Evolutionary conservation across 1,140 invertebrate genomes (phyloP).

Genomic region (Alviniconcha marisindica): DNA sequence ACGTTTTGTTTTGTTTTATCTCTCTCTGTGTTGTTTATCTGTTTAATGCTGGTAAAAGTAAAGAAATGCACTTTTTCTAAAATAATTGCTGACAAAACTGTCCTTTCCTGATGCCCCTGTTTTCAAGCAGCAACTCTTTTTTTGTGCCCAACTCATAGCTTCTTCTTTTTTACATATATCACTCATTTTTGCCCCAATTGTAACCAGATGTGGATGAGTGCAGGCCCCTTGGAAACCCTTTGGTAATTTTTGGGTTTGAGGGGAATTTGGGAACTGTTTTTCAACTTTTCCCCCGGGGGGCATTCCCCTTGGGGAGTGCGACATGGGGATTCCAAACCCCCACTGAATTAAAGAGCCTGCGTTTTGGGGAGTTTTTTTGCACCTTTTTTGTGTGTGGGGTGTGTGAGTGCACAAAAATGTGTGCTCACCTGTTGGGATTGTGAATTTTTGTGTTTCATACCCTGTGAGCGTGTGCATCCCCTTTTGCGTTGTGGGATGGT

Average conservation of each 20-base stretch:
- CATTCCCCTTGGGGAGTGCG: slow-evolving; percentile 91
- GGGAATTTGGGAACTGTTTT: slow-evolving; percentile 87
- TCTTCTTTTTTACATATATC: background rate
- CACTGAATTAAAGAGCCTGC: slow-evolving; percentile 86
- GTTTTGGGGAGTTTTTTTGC: slow-evolving; percentile 78
- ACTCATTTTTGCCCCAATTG: background rate
- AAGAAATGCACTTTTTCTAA: too few species aligned
- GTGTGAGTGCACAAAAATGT: background rate
- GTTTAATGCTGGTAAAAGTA: too few species aligned
- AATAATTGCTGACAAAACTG: too few species aligned
- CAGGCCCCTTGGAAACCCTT: slow-evolving; percentile 84
- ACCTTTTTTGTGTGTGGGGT: background rate
- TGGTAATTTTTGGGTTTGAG: too few species aligned
- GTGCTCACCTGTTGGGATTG: background rate
- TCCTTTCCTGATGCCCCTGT: background rate
- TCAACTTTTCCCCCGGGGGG: slow-evolving; percentile 90
- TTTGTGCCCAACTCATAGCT: background rate
- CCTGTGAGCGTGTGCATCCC: background rate
- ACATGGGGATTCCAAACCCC: slow-evolving; percentile 89
- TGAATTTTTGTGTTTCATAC: background rate
- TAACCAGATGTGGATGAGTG: slow-evolving; percentile 88
- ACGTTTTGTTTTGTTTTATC: too few species aligned
- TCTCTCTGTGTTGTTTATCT: too few species aligned
- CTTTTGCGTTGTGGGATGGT: too few species aligned
- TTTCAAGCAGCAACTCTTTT: background rate